Evolutionary conservation across 2,113 vertebrate genomes (phyloP).

Genomic region (Colius striatus): DNA sequence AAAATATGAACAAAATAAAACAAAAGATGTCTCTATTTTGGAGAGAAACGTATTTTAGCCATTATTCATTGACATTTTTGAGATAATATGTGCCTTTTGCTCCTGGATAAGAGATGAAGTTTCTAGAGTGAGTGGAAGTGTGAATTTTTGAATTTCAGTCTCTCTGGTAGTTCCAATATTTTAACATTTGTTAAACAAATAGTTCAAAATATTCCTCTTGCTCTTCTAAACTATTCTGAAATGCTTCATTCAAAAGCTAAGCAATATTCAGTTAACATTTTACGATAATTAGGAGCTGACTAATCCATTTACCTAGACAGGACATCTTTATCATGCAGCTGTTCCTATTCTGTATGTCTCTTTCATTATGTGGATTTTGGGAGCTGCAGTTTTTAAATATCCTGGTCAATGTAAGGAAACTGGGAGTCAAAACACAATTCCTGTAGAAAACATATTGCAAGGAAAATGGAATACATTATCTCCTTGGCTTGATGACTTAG

Average conservation of each 20-base stretch:
- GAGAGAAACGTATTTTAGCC: neutral
- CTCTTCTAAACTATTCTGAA: neutral
- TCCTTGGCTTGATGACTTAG: neutral
- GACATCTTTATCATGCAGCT: neutral
- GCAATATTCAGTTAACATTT: neutral
- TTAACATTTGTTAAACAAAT: neutral
- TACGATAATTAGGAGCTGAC: neutral
- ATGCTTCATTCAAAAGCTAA: neutral
- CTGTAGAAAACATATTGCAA: neutral
- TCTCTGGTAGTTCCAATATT: neutral
- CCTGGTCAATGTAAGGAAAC: neutral
- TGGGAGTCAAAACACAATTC: neutral
- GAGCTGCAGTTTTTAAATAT: neutral
- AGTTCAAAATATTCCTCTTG: neutral
- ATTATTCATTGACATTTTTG: neutral
- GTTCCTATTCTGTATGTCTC: neutral
- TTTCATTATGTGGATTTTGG: neutral
- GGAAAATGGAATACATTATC: neutral
- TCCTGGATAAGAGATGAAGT: neutral
- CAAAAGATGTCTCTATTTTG: neutral
- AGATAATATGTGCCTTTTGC: neutral
- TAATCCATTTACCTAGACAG: neutral
- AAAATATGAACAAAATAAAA: neutral
- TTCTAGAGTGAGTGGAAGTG: accelerated
- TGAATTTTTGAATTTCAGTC: neutral